Evolutionary conservation across 2,888 invertebrate species (phyloP).

Genomic region (Clepsis dumicolana): DNA sequence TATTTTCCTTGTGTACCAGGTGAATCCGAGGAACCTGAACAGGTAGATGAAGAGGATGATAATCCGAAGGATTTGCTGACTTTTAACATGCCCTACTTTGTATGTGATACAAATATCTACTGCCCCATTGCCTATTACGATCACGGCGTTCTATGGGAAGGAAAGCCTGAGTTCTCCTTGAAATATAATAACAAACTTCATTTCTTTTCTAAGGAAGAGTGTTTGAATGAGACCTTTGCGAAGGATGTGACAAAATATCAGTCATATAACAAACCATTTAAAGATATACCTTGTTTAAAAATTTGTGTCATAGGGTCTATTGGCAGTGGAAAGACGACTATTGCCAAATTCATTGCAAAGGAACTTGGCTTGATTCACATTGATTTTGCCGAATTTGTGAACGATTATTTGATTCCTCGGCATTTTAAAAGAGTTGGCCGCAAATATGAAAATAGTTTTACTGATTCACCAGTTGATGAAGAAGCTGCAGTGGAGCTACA

Average conservation of each 20-base stretch:
- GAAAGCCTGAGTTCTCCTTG: constrained; percentile 83
- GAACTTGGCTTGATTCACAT: constrained; percentile 85
- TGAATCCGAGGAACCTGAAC: constrained; percentile 62
- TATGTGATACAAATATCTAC: constrained; percentile 86
- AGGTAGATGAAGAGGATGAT: constrained; percentile 58
- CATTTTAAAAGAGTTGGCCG: constrained; percentile 79
- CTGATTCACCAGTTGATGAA: constrained; percentile 64
- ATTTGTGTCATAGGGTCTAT: constrained; percentile 86
- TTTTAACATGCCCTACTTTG: constrained; percentile 67
- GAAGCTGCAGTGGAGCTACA: constrained; percentile 69
- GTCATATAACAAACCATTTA: constrained; percentile 71
- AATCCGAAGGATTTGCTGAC: constrained; percentile 58
- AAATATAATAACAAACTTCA: constrained; percentile 85
- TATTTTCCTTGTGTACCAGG: constrained; percentile 55
- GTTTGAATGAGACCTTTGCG: constrained; percentile 76
- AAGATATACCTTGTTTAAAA: constrained; percentile 79
- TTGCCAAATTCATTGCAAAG: constrained; percentile 80
- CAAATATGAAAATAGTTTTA: constrained; percentile 73
- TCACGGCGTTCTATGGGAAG: constrained; percentile 86
- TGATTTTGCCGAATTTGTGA: constrained; percentile 75
- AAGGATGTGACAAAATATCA: constrained; percentile 80
- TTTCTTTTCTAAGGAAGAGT: constrained; percentile 80
- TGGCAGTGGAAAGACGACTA: constrained; percentile 83
- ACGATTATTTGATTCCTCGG: constrained; percentile 68
- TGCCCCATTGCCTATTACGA: constrained; percentile 87